Conservation (phyloP, 2,888 invertebrate genomes). For the Heliothis peltigera region DNA sequence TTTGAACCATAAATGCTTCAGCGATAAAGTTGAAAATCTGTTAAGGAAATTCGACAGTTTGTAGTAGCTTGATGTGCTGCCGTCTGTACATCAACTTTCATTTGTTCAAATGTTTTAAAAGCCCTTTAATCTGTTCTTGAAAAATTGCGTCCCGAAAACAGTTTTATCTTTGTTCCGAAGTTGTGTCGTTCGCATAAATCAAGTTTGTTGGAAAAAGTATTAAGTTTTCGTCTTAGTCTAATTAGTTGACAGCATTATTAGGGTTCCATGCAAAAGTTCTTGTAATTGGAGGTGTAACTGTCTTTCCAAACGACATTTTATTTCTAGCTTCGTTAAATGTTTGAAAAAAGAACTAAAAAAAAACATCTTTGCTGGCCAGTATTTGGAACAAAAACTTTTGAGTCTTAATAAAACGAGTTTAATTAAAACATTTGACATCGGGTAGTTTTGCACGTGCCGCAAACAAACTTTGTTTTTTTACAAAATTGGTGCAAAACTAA, state of each 20-base stretch:
- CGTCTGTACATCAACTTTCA: constrained; percentile 26
- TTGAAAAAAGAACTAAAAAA: not conserved
- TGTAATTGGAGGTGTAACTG: constrained; percentile 2
- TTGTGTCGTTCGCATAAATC: constrained; percentile 36
- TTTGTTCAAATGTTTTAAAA: constrained; percentile 16
- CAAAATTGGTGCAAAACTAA: constrained; percentile 10
- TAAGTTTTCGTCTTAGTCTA: constrained; percentile 8
- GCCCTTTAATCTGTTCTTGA: constrained; percentile 26
- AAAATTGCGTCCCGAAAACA: constrained; percentile 21
- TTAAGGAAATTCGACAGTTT: too few relatives aligned
- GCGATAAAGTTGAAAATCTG: too few relatives aligned
- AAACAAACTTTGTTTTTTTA: not conserved
- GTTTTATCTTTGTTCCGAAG: constrained; percentile 36
- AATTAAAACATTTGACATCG: constrained; percentile 16
- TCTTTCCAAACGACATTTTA: constrained; percentile 15
- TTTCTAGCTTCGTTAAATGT: constrained; percentile 4
- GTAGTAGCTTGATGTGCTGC: too few relatives aligned
- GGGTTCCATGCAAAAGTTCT: not conserved
- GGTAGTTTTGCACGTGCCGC: constrained; percentile 6
- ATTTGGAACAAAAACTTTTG: too few relatives aligned
- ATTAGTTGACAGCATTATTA: constrained; percentile 22
- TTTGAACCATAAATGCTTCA: too few relatives aligned
- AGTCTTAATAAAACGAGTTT: too few relatives aligned
- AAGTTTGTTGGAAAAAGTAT: constrained; percentile 24
- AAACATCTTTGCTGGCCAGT: too few relatives aligned